Evolutionary conservation across 2,113 vertebrate species (phyloP).

Genomic region (Oryzias curvinotus): DNA sequence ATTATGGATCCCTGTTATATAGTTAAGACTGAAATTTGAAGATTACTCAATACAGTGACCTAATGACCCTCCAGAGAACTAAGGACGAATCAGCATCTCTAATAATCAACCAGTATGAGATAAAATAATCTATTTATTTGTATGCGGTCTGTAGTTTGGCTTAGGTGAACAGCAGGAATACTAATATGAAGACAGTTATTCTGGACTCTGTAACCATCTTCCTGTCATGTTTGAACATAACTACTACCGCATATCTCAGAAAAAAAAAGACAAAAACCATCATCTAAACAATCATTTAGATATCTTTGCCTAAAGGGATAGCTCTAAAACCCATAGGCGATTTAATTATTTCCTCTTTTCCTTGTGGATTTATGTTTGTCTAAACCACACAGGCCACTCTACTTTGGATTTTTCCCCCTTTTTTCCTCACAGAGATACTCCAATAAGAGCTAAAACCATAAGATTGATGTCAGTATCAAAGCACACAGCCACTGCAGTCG

Average conservation of each 20-base stretch:
- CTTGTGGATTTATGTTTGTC: slow-evolving; percentile 38
- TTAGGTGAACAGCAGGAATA: too few relatives aligned
- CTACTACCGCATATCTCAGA: slow-evolving; percentile 1
- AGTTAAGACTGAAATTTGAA: too few relatives aligned
- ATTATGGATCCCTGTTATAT: too few relatives aligned
- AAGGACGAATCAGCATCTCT: too few relatives aligned
- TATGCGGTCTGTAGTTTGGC: too few relatives aligned
- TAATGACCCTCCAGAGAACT: too few relatives aligned
- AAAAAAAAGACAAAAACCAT: slow-evolving; percentile 20
- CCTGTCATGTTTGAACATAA: neutral
- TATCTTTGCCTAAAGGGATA: slow-evolving; percentile 22
- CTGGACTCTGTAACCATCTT: neutral
- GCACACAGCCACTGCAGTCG: slow-evolving; percentile 19
- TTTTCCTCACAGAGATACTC: too few relatives aligned
- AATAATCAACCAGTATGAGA: too few relatives aligned
- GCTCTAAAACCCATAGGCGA: slow-evolving; percentile 47
- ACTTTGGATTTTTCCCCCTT: slow-evolving; percentile 29
- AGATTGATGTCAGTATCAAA: slow-evolving; percentile 35
- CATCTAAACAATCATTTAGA: slow-evolving; percentile 12
- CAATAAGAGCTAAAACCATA: slow-evolving; percentile 11
- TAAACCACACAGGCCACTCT: slow-evolving; percentile 35
- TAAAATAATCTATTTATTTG: too few relatives aligned
- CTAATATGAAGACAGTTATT: too few relatives aligned
- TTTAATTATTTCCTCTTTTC: slow-evolving; percentile 47
- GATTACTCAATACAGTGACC: too few relatives aligned